Evolutionary conservation across 2,797 vertebrate genomes (phyloP).

Genomic region (Crenichthys baileyi): DNA sequence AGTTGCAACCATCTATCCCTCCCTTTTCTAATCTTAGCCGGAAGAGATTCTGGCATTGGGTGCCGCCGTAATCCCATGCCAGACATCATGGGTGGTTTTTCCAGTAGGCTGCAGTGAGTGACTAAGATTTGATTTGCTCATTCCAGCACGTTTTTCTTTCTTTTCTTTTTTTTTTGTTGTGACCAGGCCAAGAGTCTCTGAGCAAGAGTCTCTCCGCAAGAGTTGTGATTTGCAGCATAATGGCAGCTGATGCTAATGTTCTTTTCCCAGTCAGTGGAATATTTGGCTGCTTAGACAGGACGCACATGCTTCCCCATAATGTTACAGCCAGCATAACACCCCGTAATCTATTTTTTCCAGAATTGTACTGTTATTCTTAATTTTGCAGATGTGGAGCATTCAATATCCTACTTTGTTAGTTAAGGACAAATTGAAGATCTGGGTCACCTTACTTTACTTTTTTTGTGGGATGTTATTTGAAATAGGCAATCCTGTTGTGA

Average conservation of each 20-base stretch:
- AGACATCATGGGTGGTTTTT: slow-evolving; percentile 70
- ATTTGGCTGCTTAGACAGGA: slow-evolving; percentile 38
- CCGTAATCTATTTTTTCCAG: slow-evolving; percentile 23
- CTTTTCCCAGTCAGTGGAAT: slow-evolving; percentile 32
- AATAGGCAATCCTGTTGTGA: slow-evolving; percentile 14
- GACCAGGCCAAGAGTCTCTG: slow-evolving; percentile 48
- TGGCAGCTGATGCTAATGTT: slow-evolving; percentile 49
- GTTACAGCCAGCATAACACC: slow-evolving; percentile 38
- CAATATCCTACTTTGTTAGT: slow-evolving; percentile 36
- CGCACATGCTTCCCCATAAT: slow-evolving; percentile 33
- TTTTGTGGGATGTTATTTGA: slow-evolving; percentile 54
- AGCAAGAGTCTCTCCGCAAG: slow-evolving; percentile 39
- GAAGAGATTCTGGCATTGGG: slow-evolving; percentile 63
- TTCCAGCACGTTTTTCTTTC: slow-evolving; percentile 62
- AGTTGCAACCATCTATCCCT: slow-evolving; percentile 60
- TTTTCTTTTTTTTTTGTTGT: slow-evolving; percentile 28
- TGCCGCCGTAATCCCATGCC: slow-evolving; percentile 47
- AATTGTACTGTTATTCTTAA: slow-evolving; percentile 33
- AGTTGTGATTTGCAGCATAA: slow-evolving; percentile 60
- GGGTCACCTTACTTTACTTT: slow-evolving; percentile 50
- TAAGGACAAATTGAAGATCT: slow-evolving; percentile 44
- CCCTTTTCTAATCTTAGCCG: slow-evolving; percentile 59
- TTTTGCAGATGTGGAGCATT: slow-evolving; percentile 28
- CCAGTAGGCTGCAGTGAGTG: slow-evolving; percentile 49
- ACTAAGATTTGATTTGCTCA: slow-evolving; percentile 63